These are phyloP conservation scores for Rhyacophila brunnea DNA, from an alignment of 1,140 invertebrate genomes.

Conservation along the genomic window DNA sequence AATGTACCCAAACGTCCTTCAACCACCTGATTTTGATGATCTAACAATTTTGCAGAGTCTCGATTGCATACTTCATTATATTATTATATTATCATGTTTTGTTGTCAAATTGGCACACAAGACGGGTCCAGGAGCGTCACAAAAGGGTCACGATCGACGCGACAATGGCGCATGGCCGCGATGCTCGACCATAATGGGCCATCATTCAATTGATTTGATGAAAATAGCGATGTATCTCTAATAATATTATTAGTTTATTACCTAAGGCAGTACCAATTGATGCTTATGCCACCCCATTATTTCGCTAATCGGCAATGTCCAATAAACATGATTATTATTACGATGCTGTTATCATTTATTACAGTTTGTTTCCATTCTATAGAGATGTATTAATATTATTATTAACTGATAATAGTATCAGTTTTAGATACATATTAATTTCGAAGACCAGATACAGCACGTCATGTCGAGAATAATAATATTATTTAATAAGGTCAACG, in stretches of 20 bases:
- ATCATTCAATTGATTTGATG: conserved; percentile 36
- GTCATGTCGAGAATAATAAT: no score
- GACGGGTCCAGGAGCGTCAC: conserved; percentile 6
- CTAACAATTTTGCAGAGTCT: neutral
- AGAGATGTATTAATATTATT: no score
- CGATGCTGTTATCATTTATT: conserved; percentile 9
- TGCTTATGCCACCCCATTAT: conserved; percentile 10
- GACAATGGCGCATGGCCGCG: conserved; percentile 14
- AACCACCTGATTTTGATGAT: neutral
- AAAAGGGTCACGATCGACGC: conserved; percentile 20
- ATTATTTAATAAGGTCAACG: no score
- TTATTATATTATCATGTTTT: no score
- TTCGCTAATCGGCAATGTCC: conserved; percentile 9
- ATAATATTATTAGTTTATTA: conserved; percentile 18
- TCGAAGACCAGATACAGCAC: no score
- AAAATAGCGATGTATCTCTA: conserved; percentile 29
- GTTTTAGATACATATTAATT: no score
- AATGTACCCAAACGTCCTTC: no score
- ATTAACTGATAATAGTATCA: no score
- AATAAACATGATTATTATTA: no score
- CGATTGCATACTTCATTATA: neutral
- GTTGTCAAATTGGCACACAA: no score
- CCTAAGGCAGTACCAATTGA: conserved; percentile 26
- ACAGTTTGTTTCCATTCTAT: neutral
- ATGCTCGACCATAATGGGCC: conserved; percentile 20